A percentile compares a stretch with the other conserved stretches of the same genome.
These are phyloP conservation scores for Drosophila pallidifrons DNA, from an alignment of 1,140 invertebrate genomes.

Conservation along the genomic window DNA sequence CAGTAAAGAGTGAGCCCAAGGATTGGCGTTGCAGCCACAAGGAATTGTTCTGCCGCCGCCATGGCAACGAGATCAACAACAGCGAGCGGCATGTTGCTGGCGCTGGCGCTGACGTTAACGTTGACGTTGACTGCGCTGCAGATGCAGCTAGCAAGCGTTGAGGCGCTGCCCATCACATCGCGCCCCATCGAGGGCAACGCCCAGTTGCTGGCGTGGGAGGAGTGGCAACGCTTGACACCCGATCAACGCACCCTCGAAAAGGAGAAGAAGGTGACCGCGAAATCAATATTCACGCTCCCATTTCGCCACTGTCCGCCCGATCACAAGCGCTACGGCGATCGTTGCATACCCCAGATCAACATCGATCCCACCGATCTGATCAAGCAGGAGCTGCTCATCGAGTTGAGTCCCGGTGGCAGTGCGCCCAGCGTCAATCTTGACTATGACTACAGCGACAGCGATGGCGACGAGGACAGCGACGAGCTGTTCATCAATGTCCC, in stretches of 20 bases:
- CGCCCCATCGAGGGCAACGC: slow-evolving; percentile 80
- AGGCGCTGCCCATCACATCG: slow-evolving; percentile 75
- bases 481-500: slow-evolving; percentile 46
- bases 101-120: slow-evolving; percentile 23
- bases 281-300: slow-evolving; percentile 81
- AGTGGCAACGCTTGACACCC: slow-evolving; percentile 71
- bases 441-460: slow-evolving; percentile 57
- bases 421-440: slow-evolving; percentile 30
- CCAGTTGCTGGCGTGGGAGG: slow-evolving; percentile 80
- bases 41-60: slow-evolving; percentile 21
- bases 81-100: slow-evolving; percentile 21
- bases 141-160: neutral
- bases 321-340: slow-evolving; percentile 66
- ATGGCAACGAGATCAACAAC: slow-evolving; percentile 24
- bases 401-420: slow-evolving; percentile 24
- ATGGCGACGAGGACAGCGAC: slow-evolving; percentile 25
- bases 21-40: slow-evolving; percentile 22
- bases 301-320: slow-evolving; percentile 66
- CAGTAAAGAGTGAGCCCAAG: slow-evolving; percentile 11
- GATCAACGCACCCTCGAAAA: slow-evolving; percentile 69
- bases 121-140: slow-evolving; percentile 30
- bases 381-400: slow-evolving; percentile 57
- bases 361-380: slow-evolving; percentile 69
- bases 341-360: slow-evolving; percentile 70
- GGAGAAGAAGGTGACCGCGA: slow-evolving; percentile 80